Conservation (phyloP, 2,888 invertebrate genomes). For the Petrolisthes cinctipes region DNA sequence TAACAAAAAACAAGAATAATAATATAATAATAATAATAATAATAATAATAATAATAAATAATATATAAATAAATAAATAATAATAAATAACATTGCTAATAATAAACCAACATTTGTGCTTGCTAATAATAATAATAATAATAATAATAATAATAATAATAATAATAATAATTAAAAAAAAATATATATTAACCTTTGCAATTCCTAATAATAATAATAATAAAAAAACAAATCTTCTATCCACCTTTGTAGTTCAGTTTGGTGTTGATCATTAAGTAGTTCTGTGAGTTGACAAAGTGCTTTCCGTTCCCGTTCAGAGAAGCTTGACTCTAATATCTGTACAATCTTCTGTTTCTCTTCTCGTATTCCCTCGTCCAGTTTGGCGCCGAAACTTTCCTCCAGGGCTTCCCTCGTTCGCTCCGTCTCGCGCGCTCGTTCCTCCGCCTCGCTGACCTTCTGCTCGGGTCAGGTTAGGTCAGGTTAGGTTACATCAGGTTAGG, state of each 20-base stretch:
- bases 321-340: constrained; percentile 60
- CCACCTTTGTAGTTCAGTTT: constrained; percentile 24
- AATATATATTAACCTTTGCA: not conserved
- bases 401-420: constrained; percentile 69
- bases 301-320: constrained; percentile 57
- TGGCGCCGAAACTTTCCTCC: constrained; percentile 69
- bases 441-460: constrained; percentile 36
- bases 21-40: too few relatives aligned
- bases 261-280: constrained; percentile 35
- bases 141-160: not conserved
- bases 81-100: too few relatives aligned
- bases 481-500: too few relatives aligned
- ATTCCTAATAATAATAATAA: not conserved
- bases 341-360: constrained; percentile 69
- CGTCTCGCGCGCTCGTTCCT: constrained; percentile 18
- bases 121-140: not conserved
- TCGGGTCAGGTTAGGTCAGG: not conserved
- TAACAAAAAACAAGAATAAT: too few relatives aligned
- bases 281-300: constrained; percentile 37
- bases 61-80: too few relatives aligned
- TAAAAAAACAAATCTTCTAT: not conserved
- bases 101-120: too few relatives aligned
- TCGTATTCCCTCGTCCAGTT: constrained; percentile 67
- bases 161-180: not conserved
- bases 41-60: too few relatives aligned